phyloP scores from a whole-genome alignment of 1,140 invertebrate genomes.

The Papilio polytes region DNA sequence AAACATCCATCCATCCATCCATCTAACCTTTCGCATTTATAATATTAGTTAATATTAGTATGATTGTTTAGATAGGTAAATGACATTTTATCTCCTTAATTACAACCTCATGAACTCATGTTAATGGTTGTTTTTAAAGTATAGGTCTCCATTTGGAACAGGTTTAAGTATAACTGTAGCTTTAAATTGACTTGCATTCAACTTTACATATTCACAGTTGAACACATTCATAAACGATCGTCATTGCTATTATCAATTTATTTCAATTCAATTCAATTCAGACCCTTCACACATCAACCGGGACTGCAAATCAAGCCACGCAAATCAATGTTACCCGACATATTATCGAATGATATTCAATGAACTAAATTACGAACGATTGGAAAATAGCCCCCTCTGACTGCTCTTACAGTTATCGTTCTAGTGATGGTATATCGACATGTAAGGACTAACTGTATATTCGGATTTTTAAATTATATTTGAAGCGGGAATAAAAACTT shows the following conservation, averaged over 20 bases:
- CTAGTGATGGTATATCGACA: neutral
- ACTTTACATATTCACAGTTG: neutral
- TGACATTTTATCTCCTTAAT: too few relatives aligned
- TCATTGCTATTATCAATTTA: constrained; percentile 23
- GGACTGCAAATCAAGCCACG: constrained; percentile 22
- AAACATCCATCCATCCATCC: too few relatives aligned
- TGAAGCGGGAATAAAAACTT: too few relatives aligned
- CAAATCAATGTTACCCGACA: constrained; percentile 8
- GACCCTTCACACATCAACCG: constrained; percentile 17
- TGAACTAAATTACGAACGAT: constrained; percentile 3
- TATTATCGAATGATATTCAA: constrained; percentile 25
- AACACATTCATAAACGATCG: neutral
- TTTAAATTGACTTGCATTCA: neutral
- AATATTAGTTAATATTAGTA: too few relatives aligned
- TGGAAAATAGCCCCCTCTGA: constrained; percentile 10
- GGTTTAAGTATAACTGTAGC: neutral
- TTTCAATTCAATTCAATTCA: constrained; percentile 17
- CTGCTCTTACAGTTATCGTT: neutral
- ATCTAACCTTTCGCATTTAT: too few relatives aligned
- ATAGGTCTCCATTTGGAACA: neutral
- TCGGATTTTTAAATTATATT: too few relatives aligned
- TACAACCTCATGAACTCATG: too few relatives aligned
- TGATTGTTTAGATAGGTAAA: too few relatives aligned
- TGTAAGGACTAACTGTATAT: neutral
- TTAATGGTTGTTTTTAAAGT: too few relatives aligned